Percentiles rank a stretch among this genome's conserved stretches.
These are phyloP conservation scores for Chironomus tentans DNA, from an alignment of 2,888 invertebrate species.

Conservation along the genomic window DNA sequence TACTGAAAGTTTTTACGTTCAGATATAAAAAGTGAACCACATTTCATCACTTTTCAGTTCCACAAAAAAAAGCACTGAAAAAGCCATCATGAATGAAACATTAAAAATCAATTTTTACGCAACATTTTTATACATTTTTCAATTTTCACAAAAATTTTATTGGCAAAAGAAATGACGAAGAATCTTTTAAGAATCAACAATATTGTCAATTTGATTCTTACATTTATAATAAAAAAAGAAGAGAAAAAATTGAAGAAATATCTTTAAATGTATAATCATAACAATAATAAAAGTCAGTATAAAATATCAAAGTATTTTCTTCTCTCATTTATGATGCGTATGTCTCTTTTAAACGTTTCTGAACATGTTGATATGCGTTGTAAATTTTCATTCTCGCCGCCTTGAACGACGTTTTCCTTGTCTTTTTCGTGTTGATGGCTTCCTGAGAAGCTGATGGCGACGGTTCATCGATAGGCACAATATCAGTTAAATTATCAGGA, in stretches of 20 bases:
- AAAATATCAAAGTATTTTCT: neutral
- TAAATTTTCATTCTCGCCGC: conserved; percentile 46
- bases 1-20: no score
- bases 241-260: no score
- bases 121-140: no score
- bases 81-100: no score
- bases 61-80: no score
- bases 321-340: conserved; percentile 45
- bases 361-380: conserved; percentile 61
- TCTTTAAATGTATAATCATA: neutral
- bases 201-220: neutral
- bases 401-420: conserved; percentile 42
- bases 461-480: conserved; percentile 38
- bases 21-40: no score
- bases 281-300: conserved; percentile 3
- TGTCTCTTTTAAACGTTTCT: conserved; percentile 60
- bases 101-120: no score
- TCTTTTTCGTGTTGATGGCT: conserved; percentile 34
- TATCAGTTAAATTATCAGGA: conserved; percentile 50
- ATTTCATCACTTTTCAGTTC: no score
- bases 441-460: conserved; percentile 35
- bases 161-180: neutral
- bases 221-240: no score
- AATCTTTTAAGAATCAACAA: neutral
- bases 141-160: neutral